These are phyloP conservation scores for Drosophila elegans DNA, from an alignment of 1,140 invertebrate genomes.

Conservation along the genomic window DNA sequence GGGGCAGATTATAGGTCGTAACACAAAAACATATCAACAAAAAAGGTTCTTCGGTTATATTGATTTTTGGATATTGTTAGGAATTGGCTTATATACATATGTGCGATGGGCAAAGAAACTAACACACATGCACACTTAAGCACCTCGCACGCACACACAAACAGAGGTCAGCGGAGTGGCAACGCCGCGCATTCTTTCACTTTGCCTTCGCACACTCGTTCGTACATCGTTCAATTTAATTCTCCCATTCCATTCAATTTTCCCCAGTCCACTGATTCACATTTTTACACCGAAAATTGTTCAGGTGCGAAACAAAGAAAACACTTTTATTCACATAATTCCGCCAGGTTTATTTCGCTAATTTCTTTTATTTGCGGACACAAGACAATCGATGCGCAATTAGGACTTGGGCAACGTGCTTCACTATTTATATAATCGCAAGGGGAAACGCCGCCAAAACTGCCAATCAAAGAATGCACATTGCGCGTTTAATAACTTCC, in stretches of 20 bases:
- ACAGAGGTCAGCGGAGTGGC: slow-evolving; percentile 52
- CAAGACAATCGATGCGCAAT: slow-evolving; percentile 74
- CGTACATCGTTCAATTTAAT: slow-evolving; percentile 63
- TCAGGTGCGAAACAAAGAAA: slow-evolving; percentile 27
- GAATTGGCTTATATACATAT: slow-evolving; percentile 53
- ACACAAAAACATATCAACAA: slow-evolving; percentile 52
- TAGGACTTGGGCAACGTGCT: slow-evolving; percentile 64
- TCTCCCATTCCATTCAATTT: slow-evolving; percentile 49
- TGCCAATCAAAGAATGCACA: slow-evolving; percentile 29
- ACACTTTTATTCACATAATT: slow-evolving; percentile 26
- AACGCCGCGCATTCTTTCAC: slow-evolving; percentile 77
- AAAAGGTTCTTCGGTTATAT: slow-evolving; percentile 41
- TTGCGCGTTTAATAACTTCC: slow-evolving; percentile 27
- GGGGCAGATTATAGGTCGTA: background rate
- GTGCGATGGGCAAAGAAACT: slow-evolving; percentile 40
- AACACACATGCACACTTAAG: slow-evolving; percentile 31
- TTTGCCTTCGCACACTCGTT: slow-evolving; percentile 77
- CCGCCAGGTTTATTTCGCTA: slow-evolving; percentile 15
- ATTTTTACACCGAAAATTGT: slow-evolving; percentile 63
- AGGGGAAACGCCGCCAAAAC: slow-evolving; percentile 29
- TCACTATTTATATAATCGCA: slow-evolving; percentile 74
- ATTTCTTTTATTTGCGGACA: slow-evolving; percentile 26
- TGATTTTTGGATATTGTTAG: slow-evolving; percentile 64
- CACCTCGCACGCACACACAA: slow-evolving; percentile 26
- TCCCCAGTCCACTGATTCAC: slow-evolving; percentile 58